Conservation (phyloP, 2,797 vertebrate species). For the Prunella strophiata region DNA sequence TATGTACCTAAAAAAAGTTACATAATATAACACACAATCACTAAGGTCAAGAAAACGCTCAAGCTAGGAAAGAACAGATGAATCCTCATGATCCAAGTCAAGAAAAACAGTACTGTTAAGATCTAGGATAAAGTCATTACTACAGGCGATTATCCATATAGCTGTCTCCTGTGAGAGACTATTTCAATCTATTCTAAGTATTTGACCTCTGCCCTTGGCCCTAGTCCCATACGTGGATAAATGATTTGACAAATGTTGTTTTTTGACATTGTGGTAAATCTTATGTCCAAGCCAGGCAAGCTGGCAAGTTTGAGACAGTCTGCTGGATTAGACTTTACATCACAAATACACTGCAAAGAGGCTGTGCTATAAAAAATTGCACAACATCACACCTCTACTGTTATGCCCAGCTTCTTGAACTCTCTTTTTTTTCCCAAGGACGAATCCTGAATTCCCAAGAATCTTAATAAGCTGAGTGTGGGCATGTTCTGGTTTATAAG, state of each 20-base stretch:
- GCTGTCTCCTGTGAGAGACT: slow-evolving; percentile 27
- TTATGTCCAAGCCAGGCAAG: not conserved
- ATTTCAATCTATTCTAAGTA: slow-evolving; percentile 21
- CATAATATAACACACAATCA: not conserved
- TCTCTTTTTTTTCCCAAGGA: not conserved
- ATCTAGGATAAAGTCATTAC: slow-evolving; percentile 24
- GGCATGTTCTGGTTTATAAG: not conserved
- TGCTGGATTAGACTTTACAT: not conserved
- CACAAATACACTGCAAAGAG: slow-evolving; percentile 23
- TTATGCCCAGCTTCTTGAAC: not conserved
- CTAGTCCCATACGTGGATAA: slow-evolving; percentile 18
- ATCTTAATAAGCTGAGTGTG: not conserved
- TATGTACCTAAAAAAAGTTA: not conserved
- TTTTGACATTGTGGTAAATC: slow-evolving; percentile 37
- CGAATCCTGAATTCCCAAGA: not conserved
- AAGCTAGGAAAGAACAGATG: not conserved
- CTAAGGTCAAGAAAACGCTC: not conserved
- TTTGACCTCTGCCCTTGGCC: not conserved
- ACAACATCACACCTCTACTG: not conserved
- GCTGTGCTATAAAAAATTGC: not conserved
- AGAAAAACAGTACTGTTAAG: slow-evolving; percentile 7
- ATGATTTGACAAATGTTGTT: slow-evolving; percentile 42
- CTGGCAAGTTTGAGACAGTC: slow-evolving; percentile 3
- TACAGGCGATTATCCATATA: slow-evolving; percentile 23
- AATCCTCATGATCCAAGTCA: slow-evolving; percentile 6